A percentile compares a stretch with the other conserved stretches of the same genome.
These are phyloP conservation scores for Protosalanx chinensis DNA, from an alignment of 2,797 vertebrate species.

Conservation along the genomic window DNA sequence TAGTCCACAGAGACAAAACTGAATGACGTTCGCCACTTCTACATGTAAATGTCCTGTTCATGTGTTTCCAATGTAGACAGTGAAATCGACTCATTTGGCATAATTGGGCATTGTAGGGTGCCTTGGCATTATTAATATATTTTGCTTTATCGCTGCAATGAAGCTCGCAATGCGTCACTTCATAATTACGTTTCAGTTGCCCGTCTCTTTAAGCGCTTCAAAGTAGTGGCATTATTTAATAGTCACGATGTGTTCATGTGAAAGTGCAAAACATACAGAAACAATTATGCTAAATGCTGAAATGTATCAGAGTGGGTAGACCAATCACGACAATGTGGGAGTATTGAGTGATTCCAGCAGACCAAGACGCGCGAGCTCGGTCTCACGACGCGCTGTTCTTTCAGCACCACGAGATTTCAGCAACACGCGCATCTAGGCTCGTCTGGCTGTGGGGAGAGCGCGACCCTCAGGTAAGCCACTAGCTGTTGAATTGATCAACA, in stretches of 20 bases:
- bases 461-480: constrained; percentile 8
- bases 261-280: neutral
- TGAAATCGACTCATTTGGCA: too few relatives aligned
- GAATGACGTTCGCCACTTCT: neutral
- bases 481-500: neutral
- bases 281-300: neutral
- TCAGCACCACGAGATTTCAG: constrained; percentile 2
- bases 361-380: neutral
- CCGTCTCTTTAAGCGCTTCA: neutral
- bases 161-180: too few relatives aligned
- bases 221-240: neutral
- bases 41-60: neutral
- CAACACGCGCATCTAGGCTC: neutral
- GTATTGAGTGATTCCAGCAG: constrained; percentile 1
- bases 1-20: neutral
- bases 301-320: neutral
- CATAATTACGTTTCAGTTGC: too few relatives aligned
- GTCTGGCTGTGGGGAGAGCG: neutral
- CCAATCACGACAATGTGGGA: constrained; percentile 1
- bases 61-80: neutral
- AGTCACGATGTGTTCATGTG: neutral
- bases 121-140: neutral
- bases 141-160: neutral
- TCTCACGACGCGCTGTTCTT: constrained; percentile 4
- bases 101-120: too few relatives aligned